phyloP scores from a whole-genome alignment of 2,797 vertebrate species.

The Rhadinocentrus ornatus region DNA sequence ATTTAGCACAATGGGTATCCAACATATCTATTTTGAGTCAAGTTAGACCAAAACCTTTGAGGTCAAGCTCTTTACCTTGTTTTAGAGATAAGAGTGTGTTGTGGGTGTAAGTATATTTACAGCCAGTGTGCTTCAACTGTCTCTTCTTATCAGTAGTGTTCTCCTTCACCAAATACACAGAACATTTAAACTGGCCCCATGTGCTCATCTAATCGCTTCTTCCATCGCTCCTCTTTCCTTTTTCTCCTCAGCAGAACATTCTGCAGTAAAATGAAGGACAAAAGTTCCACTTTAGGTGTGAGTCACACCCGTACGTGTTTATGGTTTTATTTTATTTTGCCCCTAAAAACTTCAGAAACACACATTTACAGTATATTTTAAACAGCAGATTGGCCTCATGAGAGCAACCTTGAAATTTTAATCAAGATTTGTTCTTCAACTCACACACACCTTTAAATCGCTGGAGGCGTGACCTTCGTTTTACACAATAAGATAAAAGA shows the following conservation, averaged over 20 bases:
- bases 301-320: not conserved
- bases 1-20: conserved; percentile 4
- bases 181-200: conserved; percentile 39
- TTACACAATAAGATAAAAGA: not conserved
- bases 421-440: too few relatives aligned
- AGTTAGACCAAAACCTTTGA: conserved; percentile 15
- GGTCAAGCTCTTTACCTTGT: conserved; percentile 37
- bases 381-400: too few relatives aligned
- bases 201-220: conserved; percentile 25
- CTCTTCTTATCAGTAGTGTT: conserved; percentile 43
- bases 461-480: too few relatives aligned
- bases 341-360: too few relatives aligned
- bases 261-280: conserved; percentile 6
- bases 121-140: conserved; percentile 38
- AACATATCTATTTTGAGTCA: conserved; percentile 17
- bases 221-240: conserved; percentile 1
- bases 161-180: conserved; percentile 19
- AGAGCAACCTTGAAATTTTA: too few relatives aligned
- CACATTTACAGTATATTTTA: too few relatives aligned
- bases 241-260: not conserved
- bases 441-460: not conserved
- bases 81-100: conserved; percentile 42
- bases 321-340: too few relatives aligned
- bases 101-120: conserved; percentile 41
- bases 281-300: conserved; percentile 26